Percentiles rank a stretch among this genome's conserved stretches.
Conservation (phyloP, 2,888 invertebrate species). For the Cartodere bifasciata region DNA sequence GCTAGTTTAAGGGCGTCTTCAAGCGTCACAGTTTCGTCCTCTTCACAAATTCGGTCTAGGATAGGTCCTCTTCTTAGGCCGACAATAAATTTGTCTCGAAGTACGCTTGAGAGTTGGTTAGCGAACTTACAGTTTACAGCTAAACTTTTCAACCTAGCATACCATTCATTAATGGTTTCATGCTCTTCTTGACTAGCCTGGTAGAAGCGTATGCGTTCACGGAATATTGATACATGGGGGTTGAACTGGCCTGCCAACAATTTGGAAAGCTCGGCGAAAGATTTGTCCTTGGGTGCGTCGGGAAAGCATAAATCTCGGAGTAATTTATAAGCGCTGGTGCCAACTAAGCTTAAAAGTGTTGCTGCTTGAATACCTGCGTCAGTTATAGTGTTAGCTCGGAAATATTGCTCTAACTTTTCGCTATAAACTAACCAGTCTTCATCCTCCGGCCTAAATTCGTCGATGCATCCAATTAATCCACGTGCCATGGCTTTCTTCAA, state of each 20-base stretch:
- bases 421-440: too few relatives aligned
- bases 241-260: constrained; percentile 14
- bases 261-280: constrained; percentile 13
- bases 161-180: constrained; percentile 15
- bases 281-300: constrained; percentile 15
- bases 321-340: constrained; percentile 15
- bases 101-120: constrained; percentile 7
- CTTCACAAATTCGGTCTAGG: constrained; percentile 16
- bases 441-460: too few relatives aligned
- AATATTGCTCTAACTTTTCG: too few relatives aligned
- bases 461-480: too few relatives aligned
- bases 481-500: too few relatives aligned
- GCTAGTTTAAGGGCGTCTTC: constrained; percentile 10
- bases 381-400: too few relatives aligned
- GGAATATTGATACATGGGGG: constrained; percentile 12
- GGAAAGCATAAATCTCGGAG: constrained; percentile 18
- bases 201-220: constrained; percentile 16
- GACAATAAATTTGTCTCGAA: constrained; percentile 15
- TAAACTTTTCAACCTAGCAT: constrained; percentile 15
- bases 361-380: too few relatives aligned
- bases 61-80: constrained; percentile 11
- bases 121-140: constrained; percentile 18
- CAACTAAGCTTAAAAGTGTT: constrained; percentile 17
- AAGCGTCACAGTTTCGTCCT: constrained; percentile 6
- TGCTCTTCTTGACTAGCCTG: constrained; percentile 13